These are phyloP conservation scores for Mionectes olivaceus DNA, from an alignment of 2,797 vertebrate genomes.

Conservation along the genomic window DNA sequence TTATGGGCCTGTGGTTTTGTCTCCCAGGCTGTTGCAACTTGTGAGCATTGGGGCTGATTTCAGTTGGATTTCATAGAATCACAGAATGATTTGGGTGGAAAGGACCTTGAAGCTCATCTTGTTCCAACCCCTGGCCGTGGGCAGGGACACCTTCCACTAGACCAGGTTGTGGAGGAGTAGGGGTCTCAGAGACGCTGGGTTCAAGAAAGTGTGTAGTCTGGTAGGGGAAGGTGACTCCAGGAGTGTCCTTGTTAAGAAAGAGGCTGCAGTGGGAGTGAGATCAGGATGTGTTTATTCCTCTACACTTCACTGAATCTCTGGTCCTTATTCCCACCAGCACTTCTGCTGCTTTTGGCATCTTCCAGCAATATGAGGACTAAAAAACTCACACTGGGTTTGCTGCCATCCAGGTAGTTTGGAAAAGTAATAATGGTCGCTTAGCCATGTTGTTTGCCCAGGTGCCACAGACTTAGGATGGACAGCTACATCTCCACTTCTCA, in stretches of 20 bases:
- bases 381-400: not conserved
- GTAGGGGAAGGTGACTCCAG: not conserved
- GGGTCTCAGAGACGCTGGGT: not conserved
- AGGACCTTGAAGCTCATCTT: too few relatives aligned
- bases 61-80: not conserved
- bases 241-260: not conserved
- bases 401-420: not conserved
- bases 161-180: accelerated
- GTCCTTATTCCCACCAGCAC: not conserved
- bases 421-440: not conserved
- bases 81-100: not conserved
- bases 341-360: not conserved
- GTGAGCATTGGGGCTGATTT: accelerated
- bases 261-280: not conserved
- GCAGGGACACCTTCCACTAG: not conserved
- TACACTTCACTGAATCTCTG: not conserved
- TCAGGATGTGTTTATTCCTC: not conserved
- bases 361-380: not conserved
- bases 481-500: not conserved
- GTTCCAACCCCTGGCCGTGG: accelerated
- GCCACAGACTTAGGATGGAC: not conserved
- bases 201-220: not conserved
- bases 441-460: not conserved
- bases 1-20: not conserved
- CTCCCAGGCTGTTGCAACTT: not conserved